These are phyloP conservation scores for Plutella xylostella DNA, from an alignment of 2,888 invertebrate genomes.

Conservation along the genomic window DNA sequence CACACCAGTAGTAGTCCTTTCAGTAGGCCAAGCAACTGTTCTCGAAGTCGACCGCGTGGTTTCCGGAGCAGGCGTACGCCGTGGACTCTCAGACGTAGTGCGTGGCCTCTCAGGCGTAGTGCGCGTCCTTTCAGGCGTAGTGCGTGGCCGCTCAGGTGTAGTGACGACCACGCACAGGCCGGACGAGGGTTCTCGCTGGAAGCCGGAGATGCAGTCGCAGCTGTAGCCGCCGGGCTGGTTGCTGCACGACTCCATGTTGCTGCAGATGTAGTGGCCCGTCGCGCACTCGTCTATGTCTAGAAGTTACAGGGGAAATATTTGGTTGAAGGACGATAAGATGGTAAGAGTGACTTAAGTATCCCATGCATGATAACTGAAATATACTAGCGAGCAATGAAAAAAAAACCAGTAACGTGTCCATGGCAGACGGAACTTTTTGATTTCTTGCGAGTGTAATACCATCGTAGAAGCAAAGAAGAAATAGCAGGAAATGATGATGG, in stretches of 20 bases:
- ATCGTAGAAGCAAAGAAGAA: no score
- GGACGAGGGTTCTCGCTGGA: constrained; percentile 71
- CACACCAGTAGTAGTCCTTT: no score
- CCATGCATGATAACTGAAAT: no score
- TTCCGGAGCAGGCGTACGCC: no score
- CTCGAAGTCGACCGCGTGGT: no score
- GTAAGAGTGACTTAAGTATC: constrained; percentile 1
- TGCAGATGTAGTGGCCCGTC: constrained; percentile 63
- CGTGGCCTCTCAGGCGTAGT: constrained; percentile 19
- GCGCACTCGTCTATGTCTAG: constrained; percentile 86
- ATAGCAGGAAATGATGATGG: no score
- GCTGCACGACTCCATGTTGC: constrained; percentile 71
- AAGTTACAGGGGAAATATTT: constrained; percentile 19
- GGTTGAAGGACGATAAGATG: neutral
- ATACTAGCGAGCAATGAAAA: no score
- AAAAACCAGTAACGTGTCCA: no score
- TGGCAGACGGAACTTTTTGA: no score
- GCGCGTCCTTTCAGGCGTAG: constrained; percentile 4
- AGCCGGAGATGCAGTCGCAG: constrained; percentile 85
- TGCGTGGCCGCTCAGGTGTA: constrained; percentile 22
- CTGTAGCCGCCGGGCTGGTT: constrained; percentile 86
- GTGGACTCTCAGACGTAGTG: constrained; percentile 18
- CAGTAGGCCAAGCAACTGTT: no score
- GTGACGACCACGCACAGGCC: constrained; percentile 37
- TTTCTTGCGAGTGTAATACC: no score